Percentiles rank a stretch among this genome's conserved stretches.
Evolutionary conservation across 2,113 vertebrate species (phyloP).

Genomic region (Lanius ludovicianus): DNA sequence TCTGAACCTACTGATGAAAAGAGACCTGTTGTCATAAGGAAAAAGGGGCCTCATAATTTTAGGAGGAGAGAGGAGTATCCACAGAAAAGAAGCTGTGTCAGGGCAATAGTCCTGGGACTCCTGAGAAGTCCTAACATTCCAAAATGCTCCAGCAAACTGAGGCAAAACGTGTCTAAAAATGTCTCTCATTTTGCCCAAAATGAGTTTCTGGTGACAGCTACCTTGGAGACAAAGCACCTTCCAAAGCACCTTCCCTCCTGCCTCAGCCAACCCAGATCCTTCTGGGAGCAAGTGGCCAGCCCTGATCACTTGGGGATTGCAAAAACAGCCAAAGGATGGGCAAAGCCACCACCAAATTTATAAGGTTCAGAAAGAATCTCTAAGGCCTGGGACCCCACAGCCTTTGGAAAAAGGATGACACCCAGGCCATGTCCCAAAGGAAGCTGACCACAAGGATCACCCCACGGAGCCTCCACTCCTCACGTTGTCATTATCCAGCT

Average conservation of each 20-base stretch:
- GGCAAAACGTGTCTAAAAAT: neutral
- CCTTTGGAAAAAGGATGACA: neutral
- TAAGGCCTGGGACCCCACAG: neutral
- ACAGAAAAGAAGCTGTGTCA: neutral
- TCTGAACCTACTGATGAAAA: neutral
- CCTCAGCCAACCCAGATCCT: neutral
- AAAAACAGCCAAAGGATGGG: neutral
- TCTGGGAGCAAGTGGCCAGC: accelerated
- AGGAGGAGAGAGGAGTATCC: neutral
- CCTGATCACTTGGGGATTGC: accelerated
- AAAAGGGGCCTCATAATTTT: neutral
- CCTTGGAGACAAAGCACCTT: neutral
- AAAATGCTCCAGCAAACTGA: accelerated
- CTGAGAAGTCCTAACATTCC: neutral
- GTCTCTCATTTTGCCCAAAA: neutral
- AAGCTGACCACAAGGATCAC: neutral
- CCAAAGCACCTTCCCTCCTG: neutral
- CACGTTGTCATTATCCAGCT: neutral
- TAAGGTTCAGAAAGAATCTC: neutral
- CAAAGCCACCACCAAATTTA: neutral
- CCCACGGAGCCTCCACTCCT: accelerated
- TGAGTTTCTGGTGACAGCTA: neutral
- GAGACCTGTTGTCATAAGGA: accelerated
- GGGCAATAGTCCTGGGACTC: neutral
- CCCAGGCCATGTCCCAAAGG: neutral